A percentile compares a stretch with the other conserved stretches of the same genome.
Conservation (phyloP, 2,797 vertebrate genomes). For the Pelodytes ibericus region DNA sequence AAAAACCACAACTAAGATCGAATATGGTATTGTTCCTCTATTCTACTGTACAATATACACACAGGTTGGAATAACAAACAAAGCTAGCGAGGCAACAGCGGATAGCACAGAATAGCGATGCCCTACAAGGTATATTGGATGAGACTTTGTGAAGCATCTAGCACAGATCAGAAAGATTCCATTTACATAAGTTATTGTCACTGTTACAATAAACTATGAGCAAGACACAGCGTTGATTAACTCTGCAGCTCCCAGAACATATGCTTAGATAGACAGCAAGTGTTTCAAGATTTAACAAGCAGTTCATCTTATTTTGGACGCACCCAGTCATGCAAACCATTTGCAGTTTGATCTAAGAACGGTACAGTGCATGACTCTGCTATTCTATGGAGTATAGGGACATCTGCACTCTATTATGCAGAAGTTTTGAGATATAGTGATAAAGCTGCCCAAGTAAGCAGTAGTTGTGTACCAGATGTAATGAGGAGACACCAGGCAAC, state of each 20-base stretch:
- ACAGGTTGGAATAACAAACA: not conserved
- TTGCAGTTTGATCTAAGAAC: too few species aligned
- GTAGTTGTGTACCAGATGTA: too few species aligned
- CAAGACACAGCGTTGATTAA: not conserved
- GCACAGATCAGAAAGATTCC: not conserved
- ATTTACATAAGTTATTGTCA: constrained; percentile 23
- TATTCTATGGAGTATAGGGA: too few species aligned
- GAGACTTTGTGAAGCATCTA: not conserved
- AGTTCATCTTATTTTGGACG: too few species aligned
- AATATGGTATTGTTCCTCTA: not conserved
- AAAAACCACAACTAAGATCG: not conserved
- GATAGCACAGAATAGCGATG: not conserved
- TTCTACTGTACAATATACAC: constrained; percentile 3
- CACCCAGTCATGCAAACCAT: too few species aligned
- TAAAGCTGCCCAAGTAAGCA: too few species aligned
- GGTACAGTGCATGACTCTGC: too few species aligned
- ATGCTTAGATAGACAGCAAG: not conserved
- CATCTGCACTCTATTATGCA: too few species aligned
- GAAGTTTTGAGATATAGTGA: too few species aligned
- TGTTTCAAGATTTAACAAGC: not conserved
- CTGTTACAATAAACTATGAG: not conserved
- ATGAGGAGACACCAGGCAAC: too few species aligned
- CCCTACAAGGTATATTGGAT: constrained; percentile 6
- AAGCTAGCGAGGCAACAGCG: not conserved
- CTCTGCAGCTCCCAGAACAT: not conserved